A percentile compares a stretch with the other conserved stretches of the same genome.
Evolutionary conservation across 2,113 vertebrate species (phyloP).

Genomic region (Clinocottus analis): DNA sequence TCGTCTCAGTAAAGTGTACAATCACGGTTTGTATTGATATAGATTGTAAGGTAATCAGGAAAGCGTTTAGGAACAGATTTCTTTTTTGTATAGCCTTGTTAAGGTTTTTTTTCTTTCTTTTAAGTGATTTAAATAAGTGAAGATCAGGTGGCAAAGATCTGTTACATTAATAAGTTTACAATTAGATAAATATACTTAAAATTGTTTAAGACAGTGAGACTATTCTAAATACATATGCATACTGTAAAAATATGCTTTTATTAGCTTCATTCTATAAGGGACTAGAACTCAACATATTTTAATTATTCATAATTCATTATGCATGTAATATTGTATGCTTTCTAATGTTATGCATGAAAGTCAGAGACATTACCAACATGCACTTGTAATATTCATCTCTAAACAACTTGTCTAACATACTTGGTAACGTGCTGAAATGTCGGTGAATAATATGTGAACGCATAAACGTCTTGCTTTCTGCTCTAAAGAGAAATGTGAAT

Average conservation of each 20-base stretch:
- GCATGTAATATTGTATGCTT: neutral
- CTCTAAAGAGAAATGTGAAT: conserved; percentile 52
- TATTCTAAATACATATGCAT: conserved; percentile 1
- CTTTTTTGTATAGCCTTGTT: conserved; percentile 20
- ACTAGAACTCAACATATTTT: neutral
- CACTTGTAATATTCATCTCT: neutral
- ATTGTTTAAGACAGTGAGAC: conserved; percentile 13
- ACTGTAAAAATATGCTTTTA: neutral
- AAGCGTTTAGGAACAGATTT: conserved; percentile 28
- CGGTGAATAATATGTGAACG: conserved; percentile 42
- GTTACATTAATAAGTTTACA: neutral
- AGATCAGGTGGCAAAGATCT: neutral
- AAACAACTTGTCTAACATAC: conserved; percentile 11
- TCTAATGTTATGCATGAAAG: neutral
- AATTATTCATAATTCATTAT: neutral
- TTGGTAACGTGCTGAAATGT: conserved; percentile 38
- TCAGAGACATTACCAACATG: neutral
- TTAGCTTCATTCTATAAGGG: neutral
- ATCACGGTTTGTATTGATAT: conserved; percentile 42
- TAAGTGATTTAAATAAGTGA: conserved; percentile 9
- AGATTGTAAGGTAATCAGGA: conserved; percentile 48
- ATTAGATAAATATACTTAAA: neutral
- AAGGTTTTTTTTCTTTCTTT: neutral
- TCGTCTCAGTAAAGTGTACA: conserved; percentile 48
- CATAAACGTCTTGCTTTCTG: conserved; percentile 21